A percentile compares a stretch with the other conserved stretches of the same genome.
phyloP scores from a whole-genome alignment of 2,797 vertebrate genomes.

The Mus caroli region DNA sequence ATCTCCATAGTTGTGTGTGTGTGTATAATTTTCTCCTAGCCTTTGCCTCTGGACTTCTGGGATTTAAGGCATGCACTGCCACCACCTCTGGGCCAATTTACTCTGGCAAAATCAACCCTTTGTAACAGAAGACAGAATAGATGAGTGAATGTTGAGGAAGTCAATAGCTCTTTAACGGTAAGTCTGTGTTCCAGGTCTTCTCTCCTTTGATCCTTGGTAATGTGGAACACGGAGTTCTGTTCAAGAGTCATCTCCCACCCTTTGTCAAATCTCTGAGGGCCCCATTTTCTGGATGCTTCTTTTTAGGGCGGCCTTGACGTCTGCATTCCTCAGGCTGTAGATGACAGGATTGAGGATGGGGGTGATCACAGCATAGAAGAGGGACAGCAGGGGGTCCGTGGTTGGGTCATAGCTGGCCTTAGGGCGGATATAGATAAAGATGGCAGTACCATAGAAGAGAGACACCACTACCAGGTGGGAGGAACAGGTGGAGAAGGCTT shows the following conservation, averaged over 20 bases:
- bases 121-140: neutral
- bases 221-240: neutral
- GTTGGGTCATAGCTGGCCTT: constrained; percentile 64
- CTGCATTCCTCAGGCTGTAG: constrained; percentile 77
- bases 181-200: neutral
- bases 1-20: neutral
- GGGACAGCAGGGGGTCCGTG: constrained; percentile 77
- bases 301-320: constrained; percentile 78
- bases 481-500: constrained; percentile 85
- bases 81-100: neutral
- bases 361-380: constrained; percentile 80
- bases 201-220: neutral
- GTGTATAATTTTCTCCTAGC: neutral
- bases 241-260: rapidly evolving
- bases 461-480: constrained; percentile 81
- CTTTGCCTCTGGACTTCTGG: neutral
- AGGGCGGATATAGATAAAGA: constrained; percentile 77
- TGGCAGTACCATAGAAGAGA: constrained; percentile 72
- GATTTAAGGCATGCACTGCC: neutral
- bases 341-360: constrained; percentile 83
- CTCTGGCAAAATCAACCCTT: neutral
- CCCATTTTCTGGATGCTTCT: constrained; percentile 59
- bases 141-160: neutral
- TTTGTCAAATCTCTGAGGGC: neutral
- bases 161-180: neutral